Evolutionary conservation across 2,113 vertebrate species (phyloP).

Genomic region (Halcyon malimbica): DNA sequence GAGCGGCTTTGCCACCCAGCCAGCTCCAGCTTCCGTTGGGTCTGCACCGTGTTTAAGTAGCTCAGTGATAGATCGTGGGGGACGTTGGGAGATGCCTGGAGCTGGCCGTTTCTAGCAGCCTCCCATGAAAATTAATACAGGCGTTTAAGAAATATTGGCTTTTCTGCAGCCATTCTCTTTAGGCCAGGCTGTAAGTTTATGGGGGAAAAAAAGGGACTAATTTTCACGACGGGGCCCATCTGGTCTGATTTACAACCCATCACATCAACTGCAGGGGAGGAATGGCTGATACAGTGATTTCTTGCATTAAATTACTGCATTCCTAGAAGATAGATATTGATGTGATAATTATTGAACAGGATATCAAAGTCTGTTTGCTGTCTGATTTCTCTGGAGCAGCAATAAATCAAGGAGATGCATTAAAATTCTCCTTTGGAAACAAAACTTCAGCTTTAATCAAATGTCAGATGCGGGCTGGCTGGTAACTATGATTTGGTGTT

Average conservation of each 20-base stretch:
- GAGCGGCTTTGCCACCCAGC: not conserved
- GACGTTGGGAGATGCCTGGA: not conserved
- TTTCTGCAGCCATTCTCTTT: not conserved
- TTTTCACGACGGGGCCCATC: not conserved
- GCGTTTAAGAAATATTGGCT: not conserved
- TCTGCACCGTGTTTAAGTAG: not conserved
- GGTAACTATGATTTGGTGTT: not conserved
- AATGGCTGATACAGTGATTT: not conserved
- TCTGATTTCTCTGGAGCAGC: not conserved
- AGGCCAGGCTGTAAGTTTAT: not conserved
- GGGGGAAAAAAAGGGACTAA: not conserved
- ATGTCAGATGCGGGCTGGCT: not conserved
- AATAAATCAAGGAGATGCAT: slow-evolving; percentile 30
- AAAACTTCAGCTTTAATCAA: not conserved
- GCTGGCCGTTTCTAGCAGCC: not conserved
- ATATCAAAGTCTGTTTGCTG: slow-evolving; percentile 31
- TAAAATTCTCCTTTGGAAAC: not conserved
- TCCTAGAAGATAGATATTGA: slow-evolving; percentile 32
- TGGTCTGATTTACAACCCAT: not conserved
- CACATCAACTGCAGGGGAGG: not conserved
- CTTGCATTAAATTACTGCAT: not conserved
- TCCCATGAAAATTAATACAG: not conserved
- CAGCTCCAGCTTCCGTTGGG: not conserved
- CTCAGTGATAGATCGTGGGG: not conserved
- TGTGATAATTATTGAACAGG: slow-evolving; percentile 36